These are phyloP conservation scores for Bos taurus DNA, from an alignment of 2,113 vertebrate species.

Conservation along the genomic window DNA sequence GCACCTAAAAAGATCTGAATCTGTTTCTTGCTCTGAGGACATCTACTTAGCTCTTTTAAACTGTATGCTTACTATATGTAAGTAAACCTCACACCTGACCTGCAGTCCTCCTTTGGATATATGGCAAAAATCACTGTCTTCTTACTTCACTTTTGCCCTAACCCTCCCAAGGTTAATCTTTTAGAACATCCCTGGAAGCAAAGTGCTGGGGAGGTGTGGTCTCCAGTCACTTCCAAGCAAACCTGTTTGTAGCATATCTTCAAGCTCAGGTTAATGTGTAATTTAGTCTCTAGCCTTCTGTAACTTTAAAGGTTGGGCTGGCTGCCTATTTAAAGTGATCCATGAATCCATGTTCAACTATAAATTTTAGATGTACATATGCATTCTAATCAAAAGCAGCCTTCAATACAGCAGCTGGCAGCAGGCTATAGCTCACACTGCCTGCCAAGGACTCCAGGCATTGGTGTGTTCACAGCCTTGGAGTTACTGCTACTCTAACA, in stretches of 20 bases:
- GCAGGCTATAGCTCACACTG: slow-evolving; percentile 9
- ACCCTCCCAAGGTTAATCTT: neutral
- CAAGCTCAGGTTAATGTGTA: neutral
- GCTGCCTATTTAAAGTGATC: slow-evolving; percentile 58
- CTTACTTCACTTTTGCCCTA: neutral
- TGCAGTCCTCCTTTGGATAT: neutral
- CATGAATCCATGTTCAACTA: slow-evolving; percentile 57
- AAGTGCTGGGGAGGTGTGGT: neutral
- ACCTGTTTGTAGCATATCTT: neutral
- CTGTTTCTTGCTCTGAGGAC: neutral
- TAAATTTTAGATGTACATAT: slow-evolving; percentile 67
- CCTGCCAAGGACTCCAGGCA: slow-evolving; percentile 64
- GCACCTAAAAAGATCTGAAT: neutral
- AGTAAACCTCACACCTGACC: neutral
- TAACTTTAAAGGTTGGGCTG: slow-evolving; percentile 55
- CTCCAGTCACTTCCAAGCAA: neutral
- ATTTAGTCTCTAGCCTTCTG: slow-evolving; percentile 37
- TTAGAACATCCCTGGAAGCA: neutral
- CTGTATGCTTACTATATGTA: neutral
- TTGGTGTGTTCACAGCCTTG: neutral
- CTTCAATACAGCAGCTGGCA: slow-evolving; percentile 63
- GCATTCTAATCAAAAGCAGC: slow-evolving; percentile 61
- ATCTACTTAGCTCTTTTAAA: neutral
- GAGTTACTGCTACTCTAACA: slow-evolving; percentile 41
- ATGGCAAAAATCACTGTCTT: neutral